A percentile compares a stretch with the other conserved stretches of the same genome.
These are phyloP conservation scores for Enteromius paludinosus DNA, from an alignment of 2,797 vertebrate species.

Conservation along the genomic window DNA sequence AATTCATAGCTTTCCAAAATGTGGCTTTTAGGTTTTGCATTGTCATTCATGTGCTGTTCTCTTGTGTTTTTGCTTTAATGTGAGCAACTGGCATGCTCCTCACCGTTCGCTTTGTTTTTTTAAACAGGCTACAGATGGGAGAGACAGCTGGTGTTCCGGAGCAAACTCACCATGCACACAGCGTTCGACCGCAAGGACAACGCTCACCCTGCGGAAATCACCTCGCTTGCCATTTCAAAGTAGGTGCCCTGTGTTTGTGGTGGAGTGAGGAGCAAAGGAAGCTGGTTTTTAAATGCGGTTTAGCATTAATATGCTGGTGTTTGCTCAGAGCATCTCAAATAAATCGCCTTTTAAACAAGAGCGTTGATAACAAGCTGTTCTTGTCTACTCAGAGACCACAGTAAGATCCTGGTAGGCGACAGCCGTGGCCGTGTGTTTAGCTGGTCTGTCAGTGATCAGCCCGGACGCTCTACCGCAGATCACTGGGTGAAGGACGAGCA, in stretches of 20 bases:
- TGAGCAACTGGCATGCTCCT: slow-evolving; percentile 37
- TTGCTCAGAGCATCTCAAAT: not conserved
- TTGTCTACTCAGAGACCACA: slow-evolving; percentile 87
- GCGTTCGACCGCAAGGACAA: slow-evolving; percentile 99
- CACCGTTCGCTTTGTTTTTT: slow-evolving; percentile 25
- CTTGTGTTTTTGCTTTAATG: slow-evolving; percentile 27
- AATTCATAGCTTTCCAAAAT: not conserved
- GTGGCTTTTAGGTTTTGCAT: not conserved
- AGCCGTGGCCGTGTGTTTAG: slow-evolving; percentile 94
- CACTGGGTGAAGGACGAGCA: slow-evolving; percentile 99
- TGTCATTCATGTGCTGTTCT: not conserved
- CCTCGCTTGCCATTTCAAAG: slow-evolving; percentile 93
- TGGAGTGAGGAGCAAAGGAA: slow-evolving; percentile 4
- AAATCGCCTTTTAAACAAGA: slow-evolving; percentile 9
- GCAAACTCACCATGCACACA: slow-evolving; percentile 98
- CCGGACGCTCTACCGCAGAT: slow-evolving; percentile 93
- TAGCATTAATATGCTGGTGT: not conserved
- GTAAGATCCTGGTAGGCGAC: slow-evolving; percentile 94
- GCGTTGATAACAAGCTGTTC: not conserved
- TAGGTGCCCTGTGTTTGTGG: slow-evolving; percentile 66
- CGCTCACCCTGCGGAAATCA: slow-evolving; percentile 94
- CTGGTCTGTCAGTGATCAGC: slow-evolving; percentile 98
- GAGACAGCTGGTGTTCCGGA: slow-evolving; percentile 95
- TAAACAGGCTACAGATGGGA: slow-evolving; percentile 94
- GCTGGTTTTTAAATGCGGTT: not conserved